Conservation (phyloP, 2,113 vertebrate genomes). For the Nannospalax galili region DNA sequence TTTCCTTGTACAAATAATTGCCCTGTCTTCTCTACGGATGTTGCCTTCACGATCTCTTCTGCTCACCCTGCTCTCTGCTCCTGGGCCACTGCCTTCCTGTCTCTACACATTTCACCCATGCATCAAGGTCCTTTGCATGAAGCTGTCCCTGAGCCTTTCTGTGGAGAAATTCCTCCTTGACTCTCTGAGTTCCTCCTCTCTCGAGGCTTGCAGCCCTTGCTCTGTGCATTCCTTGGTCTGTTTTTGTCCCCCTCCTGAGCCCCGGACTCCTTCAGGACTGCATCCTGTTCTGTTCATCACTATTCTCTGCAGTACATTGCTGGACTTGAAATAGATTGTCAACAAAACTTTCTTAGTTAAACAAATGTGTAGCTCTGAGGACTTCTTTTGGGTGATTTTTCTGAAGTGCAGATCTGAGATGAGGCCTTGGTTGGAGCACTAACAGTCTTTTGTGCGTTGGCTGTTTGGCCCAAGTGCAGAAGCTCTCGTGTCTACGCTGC, state of each 20-base stretch:
- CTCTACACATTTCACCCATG: not conserved
- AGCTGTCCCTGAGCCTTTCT: not conserved
- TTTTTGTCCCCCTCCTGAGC: not conserved
- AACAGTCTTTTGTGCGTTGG: not conserved
- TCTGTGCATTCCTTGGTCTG: not conserved
- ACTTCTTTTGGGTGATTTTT: constrained; percentile 27
- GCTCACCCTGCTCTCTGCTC: not conserved
- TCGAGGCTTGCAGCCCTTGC: not conserved
- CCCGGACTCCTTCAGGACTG: not conserved
- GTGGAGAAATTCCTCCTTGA: not conserved
- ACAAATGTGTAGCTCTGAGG: not conserved
- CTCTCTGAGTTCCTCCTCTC: not conserved
- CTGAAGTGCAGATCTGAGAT: not conserved
- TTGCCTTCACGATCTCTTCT: not conserved
- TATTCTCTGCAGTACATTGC: not conserved
- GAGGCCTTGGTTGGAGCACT: not conserved
- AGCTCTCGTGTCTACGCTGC: accelerated
- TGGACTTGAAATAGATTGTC: constrained; percentile 36
- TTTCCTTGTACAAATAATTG: not conserved
- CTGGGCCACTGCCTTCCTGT: not conserved
- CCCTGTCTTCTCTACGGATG: not conserved
- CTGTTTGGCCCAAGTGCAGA: not conserved
- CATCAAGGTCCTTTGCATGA: not conserved
- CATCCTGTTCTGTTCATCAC: not conserved
- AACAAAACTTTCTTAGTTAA: constrained; percentile 42